Conservation (phyloP, 2,797 vertebrate genomes). For the Coregonus suidteri region DNA sequence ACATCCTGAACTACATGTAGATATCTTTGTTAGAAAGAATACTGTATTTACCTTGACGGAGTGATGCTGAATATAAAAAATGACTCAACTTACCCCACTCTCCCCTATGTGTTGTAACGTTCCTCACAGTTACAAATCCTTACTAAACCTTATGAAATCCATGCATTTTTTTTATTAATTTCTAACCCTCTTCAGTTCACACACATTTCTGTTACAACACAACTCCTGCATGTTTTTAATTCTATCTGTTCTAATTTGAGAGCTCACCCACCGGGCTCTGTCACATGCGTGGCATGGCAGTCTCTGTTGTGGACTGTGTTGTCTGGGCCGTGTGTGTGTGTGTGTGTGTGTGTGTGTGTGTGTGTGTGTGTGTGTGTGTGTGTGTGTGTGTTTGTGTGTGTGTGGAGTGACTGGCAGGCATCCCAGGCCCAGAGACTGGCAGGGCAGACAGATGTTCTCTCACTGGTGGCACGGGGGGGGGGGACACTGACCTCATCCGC, state of each 20-base stretch:
- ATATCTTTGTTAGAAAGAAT: too few species aligned
- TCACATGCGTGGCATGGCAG: not conserved
- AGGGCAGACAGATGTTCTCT: constrained; percentile 54
- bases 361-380: too few species aligned
- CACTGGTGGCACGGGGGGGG: constrained; percentile 29
- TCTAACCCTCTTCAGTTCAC: not conserved
- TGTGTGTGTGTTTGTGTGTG: too few species aligned
- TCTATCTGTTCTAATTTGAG: not conserved
- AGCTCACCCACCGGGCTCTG: not conserved
- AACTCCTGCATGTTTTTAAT: not conserved
- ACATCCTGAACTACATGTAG: too few species aligned
- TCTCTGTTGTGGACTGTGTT: constrained; percentile 27
- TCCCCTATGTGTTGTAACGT: too few species aligned
- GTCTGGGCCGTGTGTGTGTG: not conserved
- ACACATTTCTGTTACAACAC: not conserved
- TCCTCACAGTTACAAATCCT: not conserved
- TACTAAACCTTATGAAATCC: too few species aligned
- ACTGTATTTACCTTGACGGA: too few species aligned
- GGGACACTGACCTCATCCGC: constrained; percentile 13
- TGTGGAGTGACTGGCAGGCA: constrained; percentile 30
- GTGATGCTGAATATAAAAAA: too few species aligned
- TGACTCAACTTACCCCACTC: too few species aligned
- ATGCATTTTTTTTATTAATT: not conserved
- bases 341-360: too few species aligned
- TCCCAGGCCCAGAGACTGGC: constrained; percentile 34